phyloP scores from a whole-genome alignment of 2,113 vertebrate genomes.

The Oreocharis arfaki region DNA sequence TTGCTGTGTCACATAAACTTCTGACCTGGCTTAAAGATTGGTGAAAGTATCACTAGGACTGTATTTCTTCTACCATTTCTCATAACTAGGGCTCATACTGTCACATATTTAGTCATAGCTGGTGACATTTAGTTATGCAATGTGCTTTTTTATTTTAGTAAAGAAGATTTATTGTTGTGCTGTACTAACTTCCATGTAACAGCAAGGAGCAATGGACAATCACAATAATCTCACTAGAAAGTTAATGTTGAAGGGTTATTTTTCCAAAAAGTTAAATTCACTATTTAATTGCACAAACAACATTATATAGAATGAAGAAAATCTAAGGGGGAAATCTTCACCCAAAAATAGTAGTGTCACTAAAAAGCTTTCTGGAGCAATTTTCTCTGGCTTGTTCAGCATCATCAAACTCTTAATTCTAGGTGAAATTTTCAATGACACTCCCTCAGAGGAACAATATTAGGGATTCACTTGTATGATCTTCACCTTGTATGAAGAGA shows the following conservation, averaged over 20 bases:
- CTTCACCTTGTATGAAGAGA: constrained; percentile 73
- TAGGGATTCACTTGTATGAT: constrained; percentile 71
- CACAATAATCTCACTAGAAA: constrained; percentile 1
- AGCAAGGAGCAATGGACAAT: not conserved
- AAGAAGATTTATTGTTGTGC: not conserved
- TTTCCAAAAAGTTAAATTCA: constrained; percentile 8
- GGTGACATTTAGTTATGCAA: not conserved
- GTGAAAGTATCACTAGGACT: not conserved
- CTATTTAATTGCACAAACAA: not conserved
- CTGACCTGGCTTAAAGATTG: not conserved
- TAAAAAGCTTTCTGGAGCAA: constrained; percentile 1
- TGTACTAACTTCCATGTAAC: not conserved
- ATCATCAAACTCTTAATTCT: constrained; percentile 62
- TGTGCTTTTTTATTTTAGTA: not conserved
- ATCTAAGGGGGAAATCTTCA: not conserved
- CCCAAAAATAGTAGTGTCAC: not conserved
- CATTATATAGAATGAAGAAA: not conserved
- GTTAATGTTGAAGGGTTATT: not conserved
- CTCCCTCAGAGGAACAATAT: constrained; percentile 62
- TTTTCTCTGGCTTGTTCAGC: constrained; percentile 34
- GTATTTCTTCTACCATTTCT: not conserved
- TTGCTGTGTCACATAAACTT: not conserved
- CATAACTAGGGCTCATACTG: not conserved
- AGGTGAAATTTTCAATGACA: constrained; percentile 30
- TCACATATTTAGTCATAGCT: not conserved